Conservation (phyloP, 1,140 invertebrate species). For the Pollicipes pollicipes region DNA sequence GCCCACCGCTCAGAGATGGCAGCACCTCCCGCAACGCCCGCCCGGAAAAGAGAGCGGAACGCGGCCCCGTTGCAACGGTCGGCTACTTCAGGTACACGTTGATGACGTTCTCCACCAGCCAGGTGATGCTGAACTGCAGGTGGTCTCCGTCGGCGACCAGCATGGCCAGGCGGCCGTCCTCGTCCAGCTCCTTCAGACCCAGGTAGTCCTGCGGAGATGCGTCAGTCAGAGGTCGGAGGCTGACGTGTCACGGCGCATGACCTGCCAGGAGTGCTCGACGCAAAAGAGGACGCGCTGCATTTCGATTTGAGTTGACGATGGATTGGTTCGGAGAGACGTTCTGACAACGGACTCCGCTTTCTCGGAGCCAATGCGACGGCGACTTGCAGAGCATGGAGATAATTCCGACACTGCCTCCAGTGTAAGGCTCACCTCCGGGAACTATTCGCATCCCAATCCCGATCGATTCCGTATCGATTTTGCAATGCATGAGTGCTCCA, state of each 20-base stretch:
- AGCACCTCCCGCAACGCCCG: too few relatives aligned
- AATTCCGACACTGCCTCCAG: not conserved
- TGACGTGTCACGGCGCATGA: not conserved
- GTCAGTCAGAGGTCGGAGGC: not conserved
- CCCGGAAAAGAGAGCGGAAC: too few relatives aligned
- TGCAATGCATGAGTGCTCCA: too few relatives aligned
- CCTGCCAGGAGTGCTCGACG: not conserved
- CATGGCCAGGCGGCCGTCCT: slow-evolving; percentile 55
- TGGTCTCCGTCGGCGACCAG: slow-evolving; percentile 62
- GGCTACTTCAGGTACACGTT: slow-evolving; percentile 42
- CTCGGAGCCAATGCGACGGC: not conserved
- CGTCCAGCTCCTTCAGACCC: slow-evolving; percentile 58
- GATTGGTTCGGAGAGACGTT: not conserved
- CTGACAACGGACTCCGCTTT: not conserved
- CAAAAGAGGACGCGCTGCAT: not conserved
- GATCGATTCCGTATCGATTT: too few relatives aligned
- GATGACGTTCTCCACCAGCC: slow-evolving; percentile 72
- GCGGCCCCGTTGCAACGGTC: too few relatives aligned
- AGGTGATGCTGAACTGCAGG: slow-evolving; percentile 58
- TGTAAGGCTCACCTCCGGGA: too few relatives aligned
- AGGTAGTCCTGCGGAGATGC: slow-evolving; percentile 56
- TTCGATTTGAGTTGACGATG: not conserved
- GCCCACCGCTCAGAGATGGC: too few relatives aligned
- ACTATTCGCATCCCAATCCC: too few relatives aligned
- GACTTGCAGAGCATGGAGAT: not conserved